Conservation (phyloP, 1,140 invertebrate genomes). For the Geopemphigus sp. region DNA sequence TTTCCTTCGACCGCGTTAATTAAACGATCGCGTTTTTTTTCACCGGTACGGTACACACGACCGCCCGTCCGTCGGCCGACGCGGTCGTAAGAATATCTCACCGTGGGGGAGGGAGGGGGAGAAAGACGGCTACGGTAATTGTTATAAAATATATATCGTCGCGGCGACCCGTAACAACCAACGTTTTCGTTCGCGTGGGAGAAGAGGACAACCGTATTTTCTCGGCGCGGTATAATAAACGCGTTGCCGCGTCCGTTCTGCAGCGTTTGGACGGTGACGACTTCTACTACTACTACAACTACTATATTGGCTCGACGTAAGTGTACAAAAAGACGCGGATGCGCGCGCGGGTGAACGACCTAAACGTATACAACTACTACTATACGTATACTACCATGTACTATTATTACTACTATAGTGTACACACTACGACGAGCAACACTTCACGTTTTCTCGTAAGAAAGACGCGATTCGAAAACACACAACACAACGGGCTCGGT, state of each 20-base stretch:
- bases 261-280: conserved; percentile 5
- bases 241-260: conserved; percentile 31
- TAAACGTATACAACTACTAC: neutral
- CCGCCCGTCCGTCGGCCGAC: neutral
- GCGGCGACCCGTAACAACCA: neutral
- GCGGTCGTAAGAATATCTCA: neutral
- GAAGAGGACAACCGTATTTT: neutral
- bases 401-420: neutral
- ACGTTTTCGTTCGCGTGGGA: neutral
- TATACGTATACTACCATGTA: neutral
- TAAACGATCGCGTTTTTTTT: neutral
- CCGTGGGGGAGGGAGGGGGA: neutral
- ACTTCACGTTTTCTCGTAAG: neutral
- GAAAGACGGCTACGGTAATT: neutral
- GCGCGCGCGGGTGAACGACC: conserved; percentile 21
- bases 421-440: neutral
- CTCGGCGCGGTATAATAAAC: neutral
- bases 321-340: neutral
- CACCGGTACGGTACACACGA: neutral
- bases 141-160: neutral
- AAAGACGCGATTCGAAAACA: neutral
- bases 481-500: neutral
- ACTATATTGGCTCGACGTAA: neutral
- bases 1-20: neutral
- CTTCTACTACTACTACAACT: neutral